Base-by-base conservation (phyloP, 1,140 invertebrate genomes). In the Scylla paramamosain region DNA sequence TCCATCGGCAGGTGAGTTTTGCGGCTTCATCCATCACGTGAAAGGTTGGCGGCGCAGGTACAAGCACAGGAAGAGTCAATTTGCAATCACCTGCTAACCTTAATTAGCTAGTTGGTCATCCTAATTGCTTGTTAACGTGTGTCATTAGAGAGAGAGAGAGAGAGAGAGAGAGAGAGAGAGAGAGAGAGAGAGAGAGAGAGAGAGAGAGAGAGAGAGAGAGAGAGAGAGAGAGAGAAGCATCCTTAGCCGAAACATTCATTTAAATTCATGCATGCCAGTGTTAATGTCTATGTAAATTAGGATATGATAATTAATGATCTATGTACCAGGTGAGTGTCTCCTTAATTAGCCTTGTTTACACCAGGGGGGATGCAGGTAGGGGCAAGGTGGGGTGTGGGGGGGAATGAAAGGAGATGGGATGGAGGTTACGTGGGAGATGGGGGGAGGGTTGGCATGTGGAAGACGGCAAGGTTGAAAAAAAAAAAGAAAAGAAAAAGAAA, bases 131-230 rank as follows among this genome's bases (percentile, higher is more conserved):
- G 20, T 77, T 77, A 77, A 77, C 25, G 16, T 77, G 67, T 77
- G 67, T 77, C 67, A n/a, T 77, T 77, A n/a, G 67, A 77, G 67
- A 77, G 67, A 77, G 67, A 77, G 67, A 77, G 67, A 77, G 67
- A 77, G 67, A 77, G 84, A 87, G 84, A 87, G 84, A 87, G 84
- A 87, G 84, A 87, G 84, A 87, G 84, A 87, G 84, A 87, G 84
- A 87, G 84, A 87, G 84, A 87, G 84, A 87, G 84, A 87, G 84
- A 87, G 84, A 87, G 84, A 87, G 84, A 87, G 84, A 87, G 84
- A 87, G 84, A 87, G 84, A 87, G 84, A 87, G 84, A 87, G 84
- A 87, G 84, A 87, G 84, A 87, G 84, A 87, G 84, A 87, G 84
- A 31, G 84, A 31, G 31, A 32, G 31, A 31, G 84, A 87, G 31